Base-by-base conservation (phyloP, 2,888 invertebrate genomes). In the Pardosa pseudoannulata region DNA sequence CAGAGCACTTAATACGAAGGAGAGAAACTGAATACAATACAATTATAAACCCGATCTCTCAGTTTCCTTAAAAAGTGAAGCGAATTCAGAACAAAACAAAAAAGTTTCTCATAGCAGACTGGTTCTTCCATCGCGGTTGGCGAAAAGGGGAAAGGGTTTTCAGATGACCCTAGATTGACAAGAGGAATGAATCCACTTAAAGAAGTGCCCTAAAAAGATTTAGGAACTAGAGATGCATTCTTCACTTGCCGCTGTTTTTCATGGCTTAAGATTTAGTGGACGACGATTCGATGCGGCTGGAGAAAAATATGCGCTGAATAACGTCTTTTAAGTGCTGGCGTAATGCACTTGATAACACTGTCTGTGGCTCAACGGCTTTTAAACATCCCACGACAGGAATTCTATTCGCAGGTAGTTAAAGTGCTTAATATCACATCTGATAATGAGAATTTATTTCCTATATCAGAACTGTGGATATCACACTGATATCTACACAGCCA, bases 131-230 rank as follows among this genome's bases (percentile, higher is more conserved):
- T n/a, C n/a, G n/a, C n/a, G 83, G 67, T 36, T 36, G 73, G 67
- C 83, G 27, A 68, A 79, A 56, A 78, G 50, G 56, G 71, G 78
- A 78, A 85, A 85, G 78, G 78, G 78, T 71, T 85, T 73, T 85
- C 65, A 78, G 83, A 56, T 72, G 83, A 85, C 78, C 83, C 78
- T 65, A 65, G 78, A 78, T 72, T 50, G 71, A 62, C 70, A 75
- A 82, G 31, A 62, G 56, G 78, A 85, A 85, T 76, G 71, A 36
- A 36, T 76, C 65, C 72, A 31, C 70, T 75, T 75, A 81, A 75
- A 75, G 81, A 81, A 81, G 70, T 64, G 70, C 56, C 46, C 70
- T 9, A 75, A 75, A 50, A 81, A 81, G 81, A 81, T 81, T 81
- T 81, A 81, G 75, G 46, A 75, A 81, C 75, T 71, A 56, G 68